Conservation (phyloP, 2,797 vertebrate genomes). For the Benthosema pterotum region DNA sequence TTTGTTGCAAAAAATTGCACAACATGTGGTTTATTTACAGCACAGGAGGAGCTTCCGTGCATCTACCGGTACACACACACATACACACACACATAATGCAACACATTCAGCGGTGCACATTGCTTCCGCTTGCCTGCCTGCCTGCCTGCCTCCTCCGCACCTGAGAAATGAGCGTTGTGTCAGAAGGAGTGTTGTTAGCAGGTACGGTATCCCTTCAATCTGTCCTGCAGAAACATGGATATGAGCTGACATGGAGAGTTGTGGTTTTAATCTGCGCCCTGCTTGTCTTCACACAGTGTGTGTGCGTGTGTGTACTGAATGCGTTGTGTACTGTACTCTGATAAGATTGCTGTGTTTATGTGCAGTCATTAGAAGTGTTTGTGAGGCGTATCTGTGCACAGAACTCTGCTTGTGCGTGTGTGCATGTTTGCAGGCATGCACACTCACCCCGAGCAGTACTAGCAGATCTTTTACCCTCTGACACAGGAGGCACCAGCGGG, state of each 20-base stretch:
- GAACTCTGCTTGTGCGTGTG: not conserved
- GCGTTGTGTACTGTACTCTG: conserved; percentile 8
- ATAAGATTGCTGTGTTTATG: too few relatives aligned
- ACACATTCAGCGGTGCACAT: not conserved
- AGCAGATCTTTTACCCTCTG: conserved; percentile 38
- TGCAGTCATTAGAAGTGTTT: too few relatives aligned
- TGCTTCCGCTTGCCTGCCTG: not conserved
- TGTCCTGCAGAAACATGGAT: not conserved
- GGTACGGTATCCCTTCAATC: conserved; percentile 1
- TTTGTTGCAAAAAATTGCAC: conserved; percentile 48
- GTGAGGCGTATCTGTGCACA: not conserved
- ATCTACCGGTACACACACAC: too few relatives aligned
- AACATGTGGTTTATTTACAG: conserved; percentile 24
- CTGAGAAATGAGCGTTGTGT: conserved; percentile 27
- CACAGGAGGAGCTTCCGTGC: conserved; percentile 11
- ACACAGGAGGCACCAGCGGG: conserved; percentile 44
- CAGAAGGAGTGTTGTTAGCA: conserved; percentile 14
- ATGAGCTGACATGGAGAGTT: conserved; percentile 17
- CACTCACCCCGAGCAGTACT: conserved; percentile 30
- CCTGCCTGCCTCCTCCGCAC: not conserved
- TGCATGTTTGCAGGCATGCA: conserved; percentile 17
- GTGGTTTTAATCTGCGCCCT: conserved; percentile 44
- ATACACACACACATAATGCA: conserved; percentile 20
- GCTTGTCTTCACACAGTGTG: conserved; percentile 11
- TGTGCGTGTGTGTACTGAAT: not conserved